These are phyloP conservation scores for Drosophila takahashii DNA, from an alignment of 1,140 invertebrate species.

Conservation along the genomic window DNA sequence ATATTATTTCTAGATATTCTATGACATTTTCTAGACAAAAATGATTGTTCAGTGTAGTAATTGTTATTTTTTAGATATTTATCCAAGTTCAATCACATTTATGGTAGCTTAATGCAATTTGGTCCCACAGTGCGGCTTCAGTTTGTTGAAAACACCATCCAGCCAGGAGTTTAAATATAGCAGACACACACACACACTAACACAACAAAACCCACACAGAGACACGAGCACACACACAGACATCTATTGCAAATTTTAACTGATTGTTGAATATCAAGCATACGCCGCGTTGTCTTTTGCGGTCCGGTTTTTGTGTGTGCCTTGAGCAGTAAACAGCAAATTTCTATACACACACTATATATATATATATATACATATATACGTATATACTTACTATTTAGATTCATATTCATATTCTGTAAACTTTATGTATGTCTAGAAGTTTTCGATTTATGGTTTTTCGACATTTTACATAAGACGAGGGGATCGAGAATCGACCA, in stretches of 20 bases:
- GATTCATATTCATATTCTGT: conserved; percentile 37
- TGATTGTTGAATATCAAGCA: conserved; percentile 51
- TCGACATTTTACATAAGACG: conserved; percentile 55
- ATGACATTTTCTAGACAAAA: neutral
- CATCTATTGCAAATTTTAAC: conserved; percentile 7
- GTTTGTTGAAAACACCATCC: conserved; percentile 2
- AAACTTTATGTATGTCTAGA: conserved; percentile 52
- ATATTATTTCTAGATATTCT: neutral
- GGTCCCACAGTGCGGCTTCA: conserved; percentile 24
- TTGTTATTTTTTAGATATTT: neutral
- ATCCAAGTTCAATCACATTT: neutral
- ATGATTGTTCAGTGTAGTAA: neutral
- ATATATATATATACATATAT: conserved; percentile 25
- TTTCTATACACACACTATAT: conserved; percentile 36
- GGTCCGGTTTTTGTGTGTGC: conserved; percentile 49
- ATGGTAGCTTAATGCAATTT: neutral
- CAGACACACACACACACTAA: neutral
- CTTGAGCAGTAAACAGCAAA: conserved; percentile 50
- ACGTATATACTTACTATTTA: conserved; percentile 36
- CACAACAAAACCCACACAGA: conserved; percentile 3
- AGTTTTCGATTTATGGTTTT: conserved; percentile 50
- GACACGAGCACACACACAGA: conserved; percentile 9
- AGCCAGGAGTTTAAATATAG: conserved; percentile 4
- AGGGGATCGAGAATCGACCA: conserved; percentile 27
- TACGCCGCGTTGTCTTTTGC: conserved; percentile 54